Conservation (phyloP, 2,888 invertebrate species). For the Chymomyza fuscimana region DNA sequence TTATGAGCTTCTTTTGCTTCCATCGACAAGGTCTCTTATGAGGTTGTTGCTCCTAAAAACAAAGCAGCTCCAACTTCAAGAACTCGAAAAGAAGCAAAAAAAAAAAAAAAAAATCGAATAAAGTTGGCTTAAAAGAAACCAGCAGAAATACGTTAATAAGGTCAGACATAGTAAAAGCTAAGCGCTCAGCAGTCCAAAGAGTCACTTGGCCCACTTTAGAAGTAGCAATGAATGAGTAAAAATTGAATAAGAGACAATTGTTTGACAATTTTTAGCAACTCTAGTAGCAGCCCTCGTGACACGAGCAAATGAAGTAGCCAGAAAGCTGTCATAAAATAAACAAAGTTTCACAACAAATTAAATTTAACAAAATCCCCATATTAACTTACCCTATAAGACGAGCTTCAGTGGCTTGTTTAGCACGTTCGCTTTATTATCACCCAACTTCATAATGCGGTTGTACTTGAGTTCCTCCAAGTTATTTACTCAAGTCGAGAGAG, state of each 20-base stretch:
- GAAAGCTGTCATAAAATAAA: slow-evolving; percentile 7
- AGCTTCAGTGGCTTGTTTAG: not conserved
- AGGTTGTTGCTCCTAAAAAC: slow-evolving; percentile 41
- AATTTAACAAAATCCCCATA: slow-evolving; percentile 41
- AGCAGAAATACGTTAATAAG: slow-evolving; percentile 33
- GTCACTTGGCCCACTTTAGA: not conserved
- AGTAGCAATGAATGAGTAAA: not conserved
- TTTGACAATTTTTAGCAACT: not conserved
- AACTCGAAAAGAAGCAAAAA: slow-evolving; percentile 6
- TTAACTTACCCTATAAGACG: not conserved
- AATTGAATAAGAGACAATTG: not conserved
- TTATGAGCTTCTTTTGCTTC: not conserved
- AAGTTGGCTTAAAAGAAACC: slow-evolving; percentile 21
- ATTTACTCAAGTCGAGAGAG: not conserved
- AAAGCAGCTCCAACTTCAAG: not conserved
- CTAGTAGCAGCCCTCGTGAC: slow-evolving; percentile 6
- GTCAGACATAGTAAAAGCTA: slow-evolving; percentile 2
- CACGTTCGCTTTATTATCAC: slow-evolving; percentile 5
- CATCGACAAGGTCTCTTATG: slow-evolving; percentile 1
- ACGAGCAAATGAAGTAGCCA: not conserved
- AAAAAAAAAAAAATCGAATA: slow-evolving; percentile 16
- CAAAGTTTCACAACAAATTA: slow-evolving; percentile 28
- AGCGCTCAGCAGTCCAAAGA: not conserved
- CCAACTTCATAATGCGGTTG: not conserved
- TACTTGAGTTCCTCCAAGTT: not conserved